phyloP scores from a whole-genome alignment of 2,113 vertebrate species.

The Callospermophilus lateralis region DNA sequence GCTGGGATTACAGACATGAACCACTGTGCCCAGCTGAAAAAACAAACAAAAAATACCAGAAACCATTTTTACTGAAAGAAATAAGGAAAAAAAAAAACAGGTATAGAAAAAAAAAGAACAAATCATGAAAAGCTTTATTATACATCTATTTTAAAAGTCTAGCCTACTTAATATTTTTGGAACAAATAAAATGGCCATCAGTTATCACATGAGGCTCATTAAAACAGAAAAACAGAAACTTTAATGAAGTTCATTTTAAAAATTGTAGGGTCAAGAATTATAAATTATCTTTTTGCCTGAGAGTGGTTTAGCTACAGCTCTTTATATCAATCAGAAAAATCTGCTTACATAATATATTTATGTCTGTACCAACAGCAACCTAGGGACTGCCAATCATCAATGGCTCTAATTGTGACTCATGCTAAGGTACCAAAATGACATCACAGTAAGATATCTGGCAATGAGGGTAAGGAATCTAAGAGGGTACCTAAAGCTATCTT shows the following conservation, averaged over 20 bases:
- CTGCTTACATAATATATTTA: accelerated
- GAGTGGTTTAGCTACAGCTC: neutral
- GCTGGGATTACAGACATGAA: too few species aligned
- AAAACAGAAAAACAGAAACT: neutral
- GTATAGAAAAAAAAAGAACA: neutral
- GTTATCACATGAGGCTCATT: neutral
- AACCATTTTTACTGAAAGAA: neutral
- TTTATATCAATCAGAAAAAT: neutral
- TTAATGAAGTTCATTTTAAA: neutral
- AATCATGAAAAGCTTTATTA: neutral
- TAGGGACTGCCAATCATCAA: neutral
- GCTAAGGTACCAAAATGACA: too few species aligned
- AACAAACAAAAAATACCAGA: neutral
- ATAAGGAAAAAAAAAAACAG: neutral
- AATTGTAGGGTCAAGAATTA: neutral
- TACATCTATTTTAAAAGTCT: neutral
- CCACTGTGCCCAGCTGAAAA: too few species aligned
- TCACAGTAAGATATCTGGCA: accelerated
- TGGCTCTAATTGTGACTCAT: accelerated
- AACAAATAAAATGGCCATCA: neutral
- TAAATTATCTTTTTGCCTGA: neutral
- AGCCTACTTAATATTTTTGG: neutral
- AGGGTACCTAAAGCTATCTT: accelerated
- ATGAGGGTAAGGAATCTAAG: accelerated
- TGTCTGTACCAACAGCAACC: neutral